A percentile compares a stretch with the other conserved stretches of the same genome.
phyloP scores from a whole-genome alignment of 2,888 invertebrate species.

The Pachydiplax longipennis region DNA sequence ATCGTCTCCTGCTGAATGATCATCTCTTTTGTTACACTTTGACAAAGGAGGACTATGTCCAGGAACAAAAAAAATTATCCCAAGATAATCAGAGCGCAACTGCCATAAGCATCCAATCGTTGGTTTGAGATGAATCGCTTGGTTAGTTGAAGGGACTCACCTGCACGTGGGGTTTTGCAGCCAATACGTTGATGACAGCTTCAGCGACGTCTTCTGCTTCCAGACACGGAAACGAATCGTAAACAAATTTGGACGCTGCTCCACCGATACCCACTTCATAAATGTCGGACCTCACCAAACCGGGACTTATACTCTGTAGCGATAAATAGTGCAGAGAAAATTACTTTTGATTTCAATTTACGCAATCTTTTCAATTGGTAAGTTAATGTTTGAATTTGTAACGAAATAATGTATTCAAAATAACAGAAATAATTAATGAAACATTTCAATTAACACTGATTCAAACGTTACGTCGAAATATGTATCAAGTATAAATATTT shows the following conservation, averaged over 20 bases:
- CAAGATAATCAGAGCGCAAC: not conserved
- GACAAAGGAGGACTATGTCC: not conserved
- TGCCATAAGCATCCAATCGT: not conserved
- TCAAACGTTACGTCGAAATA: no score
- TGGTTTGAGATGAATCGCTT: not conserved
- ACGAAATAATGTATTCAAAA: no score
- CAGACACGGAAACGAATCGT: conserved; percentile 60
- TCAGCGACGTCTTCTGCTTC: conserved; percentile 69
- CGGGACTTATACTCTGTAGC: conserved; percentile 69
- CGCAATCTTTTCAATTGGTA: no score
- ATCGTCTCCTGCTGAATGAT: no score
- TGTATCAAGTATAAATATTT: no score
- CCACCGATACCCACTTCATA: conserved; percentile 57
- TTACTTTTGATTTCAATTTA: no score
- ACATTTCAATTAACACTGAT: no score
- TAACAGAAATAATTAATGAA: no score
- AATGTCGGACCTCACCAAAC: conserved; percentile 66
- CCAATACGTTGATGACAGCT: conserved; percentile 68
- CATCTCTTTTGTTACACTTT: no score
- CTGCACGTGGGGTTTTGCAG: conserved; percentile 69
- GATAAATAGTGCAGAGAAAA: not conserved
- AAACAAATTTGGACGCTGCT: conserved; percentile 51
- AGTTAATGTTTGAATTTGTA: no score
- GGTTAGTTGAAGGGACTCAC: conserved; percentile 55
- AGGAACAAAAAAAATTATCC: not conserved